Percentiles rank a stretch among this genome's conserved stretches.
Evolutionary conservation across 1,140 invertebrate genomes (phyloP).

Genomic region (Hyposmocoma kahamanoa): DNA sequence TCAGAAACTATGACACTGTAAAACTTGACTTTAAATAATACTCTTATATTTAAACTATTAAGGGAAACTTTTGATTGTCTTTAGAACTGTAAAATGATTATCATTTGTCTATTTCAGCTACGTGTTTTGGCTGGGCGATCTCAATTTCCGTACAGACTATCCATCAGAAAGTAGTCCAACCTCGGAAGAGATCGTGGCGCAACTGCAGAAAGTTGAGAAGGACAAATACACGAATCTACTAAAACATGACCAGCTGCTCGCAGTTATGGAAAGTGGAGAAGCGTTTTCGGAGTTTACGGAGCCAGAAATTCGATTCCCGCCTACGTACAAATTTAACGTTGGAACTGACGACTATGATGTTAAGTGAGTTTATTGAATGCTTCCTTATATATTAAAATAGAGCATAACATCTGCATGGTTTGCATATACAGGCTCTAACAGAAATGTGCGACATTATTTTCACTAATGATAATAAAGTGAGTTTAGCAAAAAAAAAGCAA

Average conservation of each 20-base stretch:
- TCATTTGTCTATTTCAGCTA: conserved; percentile 77
- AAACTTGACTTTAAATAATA: too few species aligned
- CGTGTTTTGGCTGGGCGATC: conserved; percentile 95
- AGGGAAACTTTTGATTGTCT: too few species aligned
- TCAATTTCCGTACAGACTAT: conserved; percentile 86
- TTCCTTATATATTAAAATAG: too few species aligned
- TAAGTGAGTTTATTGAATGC: conserved; percentile 75
- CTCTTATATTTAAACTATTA: too few species aligned
- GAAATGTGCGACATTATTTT: too few species aligned
- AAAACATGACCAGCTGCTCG: conserved; percentile 82
- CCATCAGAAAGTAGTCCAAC: conserved; percentile 78
- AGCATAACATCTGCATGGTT: too few species aligned
- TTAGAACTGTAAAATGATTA: background rate
- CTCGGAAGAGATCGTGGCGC: conserved; percentile 79
- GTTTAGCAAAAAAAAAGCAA: too few species aligned
- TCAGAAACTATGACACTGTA: too few species aligned
- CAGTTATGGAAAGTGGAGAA: conserved; percentile 79
- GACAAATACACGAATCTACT: conserved; percentile 79
- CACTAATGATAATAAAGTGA: too few species aligned
- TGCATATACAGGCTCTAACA: too few species aligned
- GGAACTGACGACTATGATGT: conserved; percentile 84
- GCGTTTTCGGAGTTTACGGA: conserved; percentile 90
- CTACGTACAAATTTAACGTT: conserved; percentile 90
- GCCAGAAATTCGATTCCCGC: conserved; percentile 84
- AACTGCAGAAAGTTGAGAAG: conserved; percentile 77